Evolutionary conservation across 2,113 vertebrate genomes (phyloP), one percentile per base, ranked within the genome.

Genomic region (Scortum barcoo): DNA sequence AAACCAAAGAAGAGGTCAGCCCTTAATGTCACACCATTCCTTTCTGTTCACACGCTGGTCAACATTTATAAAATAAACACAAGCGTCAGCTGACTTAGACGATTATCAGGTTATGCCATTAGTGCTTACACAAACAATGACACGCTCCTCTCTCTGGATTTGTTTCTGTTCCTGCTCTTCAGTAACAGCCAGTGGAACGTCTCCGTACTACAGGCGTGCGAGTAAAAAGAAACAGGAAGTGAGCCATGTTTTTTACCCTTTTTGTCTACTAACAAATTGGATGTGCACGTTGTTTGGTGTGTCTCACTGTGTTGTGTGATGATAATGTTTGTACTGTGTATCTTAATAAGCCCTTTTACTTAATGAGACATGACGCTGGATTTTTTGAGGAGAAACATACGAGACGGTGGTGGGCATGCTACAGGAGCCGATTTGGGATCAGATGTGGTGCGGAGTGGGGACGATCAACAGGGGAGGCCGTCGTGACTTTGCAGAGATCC

Each of bases 261-360:
- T 72, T 24, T 72, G 57, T 74, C 69, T 81, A 61, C 78, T 67
- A 69, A 74, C 66, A 86, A 74, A 86, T 75, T 56, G 74, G 76
- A 87, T 86, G 79, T 83, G 65, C 54, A 77, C 66, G 70, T 84
- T 62, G 81, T 70, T 48, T 7, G 50, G 78, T 76, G 76, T 84
- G 57, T 81, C 63, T 83, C 80, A 89, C 81, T 72, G 72, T 83
- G 88, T 68, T 16, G n/a, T n/a, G n/a, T n/a, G 78, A 85, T 87
- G 91, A 67, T 26, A 20, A 85, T 87, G 81, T 88, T 88, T 93
- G 92, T 86, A 80, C 78, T 83, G 93, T 91, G 72, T 89, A 75
- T 92, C 87, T 88, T 89, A 88, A 89, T 90, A 95, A 95, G 94
- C 95, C 95, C 95, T 96, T 96, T 96, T 95, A 93, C 90, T 90